Evolutionary conservation across 2,888 invertebrate genomes (phyloP), one percentile per base, ranked within the genome.

Genomic region (Callyntrura sp.): DNA sequence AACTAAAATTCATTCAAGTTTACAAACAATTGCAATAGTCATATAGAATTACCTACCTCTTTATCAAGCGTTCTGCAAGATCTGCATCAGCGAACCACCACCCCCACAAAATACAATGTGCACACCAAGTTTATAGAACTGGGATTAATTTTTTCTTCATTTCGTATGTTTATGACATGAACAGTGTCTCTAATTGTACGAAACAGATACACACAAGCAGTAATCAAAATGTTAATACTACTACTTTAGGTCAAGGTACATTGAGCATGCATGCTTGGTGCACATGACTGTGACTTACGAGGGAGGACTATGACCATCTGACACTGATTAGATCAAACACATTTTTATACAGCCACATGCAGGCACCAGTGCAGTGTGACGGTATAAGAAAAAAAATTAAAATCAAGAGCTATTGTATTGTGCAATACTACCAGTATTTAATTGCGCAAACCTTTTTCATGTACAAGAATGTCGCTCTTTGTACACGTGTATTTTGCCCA

Each of bases 231-330:
- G 45, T 82, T n/a, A 28, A 35, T 82, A 43, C 35, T 5, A 12
- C 81, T 60, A 25, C 14, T 25, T 83, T 48, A 68, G 83, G 83
- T 83, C 83, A 83, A 83, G 83, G 83, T 83, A 83, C 83, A 83
- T 68, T 83, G 68, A 83, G 55, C 78, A 78, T 51, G 62, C 62
- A 78, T 51, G 62, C 62, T 45, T 43, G 43, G 60, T 68, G 60
- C 83, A 82, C 82, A 62, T 60, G 65, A 62, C 6, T 9, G 20
- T 51, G 12, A 28, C n/a, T 60, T 35, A 4, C 6, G 2, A 4
- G 35, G 2, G 35, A 35, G 35, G 35, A 35, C 35, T 35, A 35
- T 35, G 35, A 35, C 35, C 35, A 35, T 35, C 51, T 51, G 51
- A 51, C 51, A 51, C 51, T 51, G 51, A 51, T 51, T n/a, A n/a